A percentile compares a stretch with the other conserved stretches of the same genome.
Evolutionary conservation across 2,797 vertebrate genomes (phyloP).

Genomic region (Tympanoctomys barrerae): DNA sequence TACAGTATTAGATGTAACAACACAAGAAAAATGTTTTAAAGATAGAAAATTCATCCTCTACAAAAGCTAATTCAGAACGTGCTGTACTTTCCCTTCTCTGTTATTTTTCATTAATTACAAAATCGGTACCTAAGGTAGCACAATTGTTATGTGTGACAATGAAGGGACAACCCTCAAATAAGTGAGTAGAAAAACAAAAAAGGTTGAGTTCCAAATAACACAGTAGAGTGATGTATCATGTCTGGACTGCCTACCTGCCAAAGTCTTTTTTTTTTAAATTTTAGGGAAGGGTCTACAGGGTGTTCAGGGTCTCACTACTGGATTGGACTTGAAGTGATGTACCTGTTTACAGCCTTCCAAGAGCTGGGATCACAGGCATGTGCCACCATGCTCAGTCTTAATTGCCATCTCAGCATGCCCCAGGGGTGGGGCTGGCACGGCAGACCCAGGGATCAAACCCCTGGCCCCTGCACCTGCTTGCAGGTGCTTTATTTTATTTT

Average conservation of each 20-base stretch:
- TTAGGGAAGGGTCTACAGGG: too few relatives aligned
- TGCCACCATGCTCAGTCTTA: too few relatives aligned
- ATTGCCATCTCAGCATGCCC: too few relatives aligned
- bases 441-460: too few relatives aligned
- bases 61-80: not conserved
- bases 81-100: not conserved
- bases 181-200: not conserved
- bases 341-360: too few relatives aligned
- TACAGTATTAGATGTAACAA: not conserved
- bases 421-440: too few relatives aligned
- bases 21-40: conserved; percentile 18
- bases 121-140: not conserved
- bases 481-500: too few relatives aligned
- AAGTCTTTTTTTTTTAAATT: too few relatives aligned
- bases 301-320: too few relatives aligned
- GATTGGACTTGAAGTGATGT: too few relatives aligned
- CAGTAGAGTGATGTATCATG: not conserved
- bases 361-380: too few relatives aligned
- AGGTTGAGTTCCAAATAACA: not conserved
- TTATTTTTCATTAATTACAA: not conserved
- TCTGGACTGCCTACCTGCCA: not conserved
- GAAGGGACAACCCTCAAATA: not conserved
- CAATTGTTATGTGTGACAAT: not conserved
- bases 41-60: not conserved
- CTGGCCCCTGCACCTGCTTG: too few relatives aligned